These are phyloP conservation scores for Noctilio leporinus DNA, from an alignment of 2,113 vertebrate species.

Conservation along the genomic window DNA sequence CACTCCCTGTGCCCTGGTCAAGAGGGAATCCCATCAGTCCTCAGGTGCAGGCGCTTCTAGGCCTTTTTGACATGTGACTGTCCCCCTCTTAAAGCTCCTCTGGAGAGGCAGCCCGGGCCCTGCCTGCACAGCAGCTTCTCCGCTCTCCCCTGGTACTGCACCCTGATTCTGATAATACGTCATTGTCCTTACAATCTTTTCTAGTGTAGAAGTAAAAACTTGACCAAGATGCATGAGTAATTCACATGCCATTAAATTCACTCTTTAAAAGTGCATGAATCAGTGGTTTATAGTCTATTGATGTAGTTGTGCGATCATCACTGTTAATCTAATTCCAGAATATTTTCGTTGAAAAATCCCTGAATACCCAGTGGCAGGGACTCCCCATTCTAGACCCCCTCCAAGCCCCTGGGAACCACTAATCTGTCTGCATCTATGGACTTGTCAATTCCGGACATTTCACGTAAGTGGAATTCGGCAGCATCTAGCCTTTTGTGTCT, in stretches of 20 bases:
- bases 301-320: neutral
- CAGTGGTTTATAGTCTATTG: neutral
- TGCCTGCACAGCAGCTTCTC: neutral
- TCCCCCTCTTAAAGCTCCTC: neutral
- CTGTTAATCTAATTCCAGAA: neutral
- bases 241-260: neutral
- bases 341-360: neutral
- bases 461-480: neutral
- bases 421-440: neutral
- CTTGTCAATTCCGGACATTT: neutral
- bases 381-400: neutral
- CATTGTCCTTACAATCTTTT: neutral
- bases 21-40: neutral
- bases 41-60: neutral
- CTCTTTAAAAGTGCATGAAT: neutral
- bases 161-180: neutral
- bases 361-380: neutral
- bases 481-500: neutral
- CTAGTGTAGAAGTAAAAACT: neutral
- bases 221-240: neutral
- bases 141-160: fast-evolving
- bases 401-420: neutral
- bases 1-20: fast-evolving
- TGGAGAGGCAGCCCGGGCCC: too few species aligned
- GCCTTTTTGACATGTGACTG: neutral